Base-by-base conservation (phyloP, 2,113 vertebrate species). In the Prochilodus magdalenae region DNA sequence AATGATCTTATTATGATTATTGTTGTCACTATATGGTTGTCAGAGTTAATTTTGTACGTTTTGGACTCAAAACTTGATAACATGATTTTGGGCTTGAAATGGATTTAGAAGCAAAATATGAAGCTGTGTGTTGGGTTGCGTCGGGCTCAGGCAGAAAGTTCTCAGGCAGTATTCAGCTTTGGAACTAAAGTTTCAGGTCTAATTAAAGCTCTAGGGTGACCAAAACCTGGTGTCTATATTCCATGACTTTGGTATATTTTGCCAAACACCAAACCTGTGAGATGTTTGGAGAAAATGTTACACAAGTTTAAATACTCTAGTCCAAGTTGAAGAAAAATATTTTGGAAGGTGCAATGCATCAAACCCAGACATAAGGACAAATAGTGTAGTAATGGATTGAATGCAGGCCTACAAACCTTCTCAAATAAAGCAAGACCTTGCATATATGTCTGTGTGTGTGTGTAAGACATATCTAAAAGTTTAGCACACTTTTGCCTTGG, bases 341-440 rank as follows among this genome's bases (percentile, higher is more conserved):
- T 77, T 94, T 93, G 94, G 90, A 94, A 92, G 92, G 91, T 92
- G 91, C 92, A 94, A 93, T 93, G 92, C 92, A 92, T 91, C 92
- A 89, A 91, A 93, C 51, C 70, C 53, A 77, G 70, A 74, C 27
- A 26, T 67, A 76, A 47, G 29, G 44, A 83, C 74, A 77, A 82
- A 77, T 26, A 60, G 29, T 15, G n/a, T 0, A 29, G 74, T 70
- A 82, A 53, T 24, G 59, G 30, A 47, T n/a, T 63, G 66, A 80
- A 79, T 8, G 14, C 51, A 77, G 73, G 29, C 62, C 33, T 13
- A 71, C 49, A 22, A 24, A 53, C 67, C 49, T 55, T 62, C 60
- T 77, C 53, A 18, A 29, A 33, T 63, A 30, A 49, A 69, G 67
- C 27, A 82, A 86, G 86, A 86, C 1, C 11, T 44, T 44, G 63